Evolutionary conservation across 2,113 vertebrate genomes (phyloP).

Genomic region (Todiramphus saurophagus): DNA sequence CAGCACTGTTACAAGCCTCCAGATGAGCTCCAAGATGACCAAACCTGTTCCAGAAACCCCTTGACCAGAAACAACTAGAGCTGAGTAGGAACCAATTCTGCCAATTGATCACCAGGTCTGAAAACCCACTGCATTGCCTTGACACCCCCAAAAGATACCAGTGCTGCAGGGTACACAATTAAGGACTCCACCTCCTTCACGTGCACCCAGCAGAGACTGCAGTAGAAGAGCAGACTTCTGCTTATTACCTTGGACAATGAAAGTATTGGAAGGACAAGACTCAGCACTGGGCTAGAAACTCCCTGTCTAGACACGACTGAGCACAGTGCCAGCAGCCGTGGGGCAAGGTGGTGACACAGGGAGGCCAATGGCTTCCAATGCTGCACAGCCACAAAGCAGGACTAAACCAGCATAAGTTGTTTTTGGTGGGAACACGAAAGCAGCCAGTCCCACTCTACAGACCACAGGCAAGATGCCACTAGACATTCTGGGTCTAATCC

Average conservation of each 20-base stretch:
- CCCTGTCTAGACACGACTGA: rapidly evolving
- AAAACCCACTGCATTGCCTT: neutral
- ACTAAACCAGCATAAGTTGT: neutral
- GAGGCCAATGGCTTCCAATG: neutral
- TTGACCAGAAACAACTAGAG: neutral
- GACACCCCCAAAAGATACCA: neutral
- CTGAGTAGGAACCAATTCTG: neutral
- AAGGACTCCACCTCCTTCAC: neutral
- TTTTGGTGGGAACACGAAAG: neutral
- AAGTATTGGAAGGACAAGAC: rapidly evolving
- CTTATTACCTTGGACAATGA: neutral
- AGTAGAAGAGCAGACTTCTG: neutral
- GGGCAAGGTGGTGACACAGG: neutral
- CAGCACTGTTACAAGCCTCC: neutral
- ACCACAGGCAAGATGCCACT: neutral
- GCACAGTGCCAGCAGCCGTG: neutral
- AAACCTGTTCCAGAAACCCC: neutral
- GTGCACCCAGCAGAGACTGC: rapidly evolving
- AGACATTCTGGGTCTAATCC: neutral
- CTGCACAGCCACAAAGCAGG: neutral
- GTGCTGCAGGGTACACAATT: rapidly evolving
- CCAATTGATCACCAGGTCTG: neutral
- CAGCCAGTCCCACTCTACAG: neutral
- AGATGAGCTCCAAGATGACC: neutral
- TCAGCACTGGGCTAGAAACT: neutral